phyloP scores from a whole-genome alignment of 2,888 invertebrate species.

The Calameuta idolon region DNA sequence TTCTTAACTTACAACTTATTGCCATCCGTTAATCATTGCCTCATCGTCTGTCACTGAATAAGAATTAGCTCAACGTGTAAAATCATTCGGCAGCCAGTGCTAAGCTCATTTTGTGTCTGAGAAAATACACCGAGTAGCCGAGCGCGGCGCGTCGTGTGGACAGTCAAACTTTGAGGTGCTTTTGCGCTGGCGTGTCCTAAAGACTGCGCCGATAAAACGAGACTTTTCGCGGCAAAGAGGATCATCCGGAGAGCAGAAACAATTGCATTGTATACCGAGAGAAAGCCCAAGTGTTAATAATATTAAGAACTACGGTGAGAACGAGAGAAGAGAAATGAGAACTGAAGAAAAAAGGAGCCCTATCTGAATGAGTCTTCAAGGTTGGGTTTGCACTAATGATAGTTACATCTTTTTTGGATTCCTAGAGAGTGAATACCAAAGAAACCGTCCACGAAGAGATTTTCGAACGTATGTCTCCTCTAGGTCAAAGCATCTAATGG shows the following conservation, averaged over 20 bases:
- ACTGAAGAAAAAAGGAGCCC: slow-evolving; percentile 15
- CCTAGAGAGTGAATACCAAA: background rate
- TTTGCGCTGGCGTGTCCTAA: slow-evolving; percentile 41
- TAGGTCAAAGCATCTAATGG: background rate
- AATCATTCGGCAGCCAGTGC: background rate
- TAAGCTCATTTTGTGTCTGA: background rate
- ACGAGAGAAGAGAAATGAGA: slow-evolving; percentile 4
- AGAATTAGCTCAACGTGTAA: background rate
- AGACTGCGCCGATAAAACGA: slow-evolving; percentile 20
- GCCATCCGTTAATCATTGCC: background rate
- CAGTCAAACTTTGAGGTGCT: slow-evolving; percentile 40
- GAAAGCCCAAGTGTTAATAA: background rate
- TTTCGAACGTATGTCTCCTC: background rate
- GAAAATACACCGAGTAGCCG: background rate
- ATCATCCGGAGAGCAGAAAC: background rate
- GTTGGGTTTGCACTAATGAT: slow-evolving; percentile 19
- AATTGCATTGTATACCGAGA: background rate
- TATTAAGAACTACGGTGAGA: slow-evolving; percentile 6
- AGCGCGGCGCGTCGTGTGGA: slow-evolving; percentile 21
- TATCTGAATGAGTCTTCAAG: slow-evolving; percentile 16
- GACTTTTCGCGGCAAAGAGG: slow-evolving; percentile 11
- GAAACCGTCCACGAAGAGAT: background rate
- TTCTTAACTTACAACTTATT: background rate
- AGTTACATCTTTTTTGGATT: background rate
- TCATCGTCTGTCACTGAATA: slow-evolving; percentile 54